Evolutionary conservation across 2,888 invertebrate genomes (phyloP), one percentile per base, ranked within the genome.

Genomic region (Nymphalis c-album): DNA sequence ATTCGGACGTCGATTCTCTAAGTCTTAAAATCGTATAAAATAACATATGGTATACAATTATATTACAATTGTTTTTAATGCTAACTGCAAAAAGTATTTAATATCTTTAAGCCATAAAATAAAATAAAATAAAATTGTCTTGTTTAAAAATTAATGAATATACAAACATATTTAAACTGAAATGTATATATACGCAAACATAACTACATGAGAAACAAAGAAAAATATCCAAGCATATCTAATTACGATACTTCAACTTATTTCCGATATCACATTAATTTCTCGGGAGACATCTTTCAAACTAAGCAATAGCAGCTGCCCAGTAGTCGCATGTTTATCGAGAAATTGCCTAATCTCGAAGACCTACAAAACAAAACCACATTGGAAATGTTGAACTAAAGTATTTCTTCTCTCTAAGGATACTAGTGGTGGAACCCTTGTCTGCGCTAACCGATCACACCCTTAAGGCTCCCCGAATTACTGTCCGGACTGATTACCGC

Each of bases 351-450:
- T 91, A 90, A 92, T 91, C 90, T 88, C 85, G 81, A 90, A 90
- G 90, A 90, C 88, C 88, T 88, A 92, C 90, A 90, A 88, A 92
- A 91, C 91, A 90, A 91, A 90, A 91, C 90, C 90, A 85, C 91
- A 90, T 86, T 83, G 88, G 89, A 88, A 89, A 90, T 89, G 88
- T 89, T 89, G 87, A 88, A 90, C 88, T 88, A 87, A 90, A 90
- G 87, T 91, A 91, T 91, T 91, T 90, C 90, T 89, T 90, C 88
- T 88, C 90, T 89, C 89, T 77, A 82, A 90, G 90, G 90, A 88
- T 87, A 82, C 80, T 84, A 85, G 86, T 86, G 84, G 85, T 85
- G 82, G 86, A 86, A 87, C 91, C 91, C 91, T 91, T 86, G 90
- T 91, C 90, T 87, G 87, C 85, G 87, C 86, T 87, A 90, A 90